phyloP scores from a whole-genome alignment of 2,888 invertebrate species.

The Drosophila neonasuta region DNA sequence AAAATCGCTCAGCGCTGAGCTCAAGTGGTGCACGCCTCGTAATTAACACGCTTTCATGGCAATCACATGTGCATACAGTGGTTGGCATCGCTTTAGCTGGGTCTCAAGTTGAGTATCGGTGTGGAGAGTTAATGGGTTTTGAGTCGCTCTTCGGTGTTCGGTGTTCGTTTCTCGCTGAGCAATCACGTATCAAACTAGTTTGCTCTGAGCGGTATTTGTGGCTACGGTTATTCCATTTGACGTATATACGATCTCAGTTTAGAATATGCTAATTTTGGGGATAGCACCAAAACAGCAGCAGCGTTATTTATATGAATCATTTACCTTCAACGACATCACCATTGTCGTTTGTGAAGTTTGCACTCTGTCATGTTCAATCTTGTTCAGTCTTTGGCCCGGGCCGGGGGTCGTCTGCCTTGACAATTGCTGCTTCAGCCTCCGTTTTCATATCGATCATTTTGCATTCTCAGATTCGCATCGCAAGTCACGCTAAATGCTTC shows the following conservation, averaged over 20 bases:
- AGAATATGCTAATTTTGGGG: conserved; percentile 70
- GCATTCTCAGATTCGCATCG: conserved; percentile 14
- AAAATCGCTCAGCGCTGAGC: conserved; percentile 5
- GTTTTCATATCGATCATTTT: conserved; percentile 12
- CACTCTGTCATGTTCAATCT: conserved; percentile 23
- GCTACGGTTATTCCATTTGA: conserved; percentile 48
- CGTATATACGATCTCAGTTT: conserved; percentile 47
- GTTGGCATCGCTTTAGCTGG: conserved; percentile 13
- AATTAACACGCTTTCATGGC: conserved; percentile 61
- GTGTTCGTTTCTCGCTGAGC: conserved; percentile 7
- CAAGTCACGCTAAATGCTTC: conserved; percentile 58
- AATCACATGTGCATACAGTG: conserved; percentile 55
- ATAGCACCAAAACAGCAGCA: conserved; percentile 39
- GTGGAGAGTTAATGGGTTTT: not conserved
- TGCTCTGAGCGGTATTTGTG: conserved; percentile 12
- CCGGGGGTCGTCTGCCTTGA: conserved; percentile 46
- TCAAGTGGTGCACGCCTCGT: conserved; percentile 28
- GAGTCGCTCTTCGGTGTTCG: conserved; percentile 15
- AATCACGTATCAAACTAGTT: conserved; percentile 51
- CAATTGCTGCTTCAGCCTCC: not conserved
- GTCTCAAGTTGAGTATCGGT: not conserved
- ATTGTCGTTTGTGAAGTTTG: conserved; percentile 41
- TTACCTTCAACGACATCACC: conserved; percentile 67
- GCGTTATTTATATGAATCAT: conserved; percentile 60
- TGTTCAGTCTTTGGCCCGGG: conserved; percentile 10